Evolutionary conservation across 2,888 invertebrate genomes (phyloP).

Genomic region (Cosmopolites sordidus): DNA sequence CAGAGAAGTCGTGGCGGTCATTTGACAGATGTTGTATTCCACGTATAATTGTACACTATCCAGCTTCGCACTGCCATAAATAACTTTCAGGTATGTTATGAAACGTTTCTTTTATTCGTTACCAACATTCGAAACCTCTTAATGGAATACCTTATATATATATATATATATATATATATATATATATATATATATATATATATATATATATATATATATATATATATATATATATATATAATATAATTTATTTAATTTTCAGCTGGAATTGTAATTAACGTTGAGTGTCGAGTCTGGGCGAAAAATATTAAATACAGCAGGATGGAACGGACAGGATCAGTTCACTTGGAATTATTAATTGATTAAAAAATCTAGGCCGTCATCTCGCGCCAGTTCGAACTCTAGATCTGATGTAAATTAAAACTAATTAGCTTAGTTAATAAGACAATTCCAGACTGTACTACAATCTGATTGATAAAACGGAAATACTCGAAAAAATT

Average conservation of each 20-base stretch:
- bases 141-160: no score
- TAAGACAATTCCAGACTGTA: neutral
- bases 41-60: no score
- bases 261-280: constrained; percentile 62
- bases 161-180: no score
- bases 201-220: neutral
- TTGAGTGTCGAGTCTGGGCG: constrained; percentile 88
- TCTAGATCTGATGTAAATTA: constrained; percentile 1
- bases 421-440: neutral
- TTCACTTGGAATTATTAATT: constrained; percentile 62
- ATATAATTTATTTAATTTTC: constrained; percentile 27
- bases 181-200: neutral
- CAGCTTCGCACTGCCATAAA: no score
- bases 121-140: no score
- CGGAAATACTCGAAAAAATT: no score
- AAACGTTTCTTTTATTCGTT: no score
- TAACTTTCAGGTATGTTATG: no score
- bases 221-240: neutral
- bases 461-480: neutral
- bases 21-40: no score
- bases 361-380: constrained; percentile 46
- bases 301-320: constrained; percentile 73
- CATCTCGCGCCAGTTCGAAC: neutral
- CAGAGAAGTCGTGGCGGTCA: no score
- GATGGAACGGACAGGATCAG: constrained; percentile 58